Conservation (phyloP, 2,113 vertebrate genomes). For the Spizaetus ornatus region DNA sequence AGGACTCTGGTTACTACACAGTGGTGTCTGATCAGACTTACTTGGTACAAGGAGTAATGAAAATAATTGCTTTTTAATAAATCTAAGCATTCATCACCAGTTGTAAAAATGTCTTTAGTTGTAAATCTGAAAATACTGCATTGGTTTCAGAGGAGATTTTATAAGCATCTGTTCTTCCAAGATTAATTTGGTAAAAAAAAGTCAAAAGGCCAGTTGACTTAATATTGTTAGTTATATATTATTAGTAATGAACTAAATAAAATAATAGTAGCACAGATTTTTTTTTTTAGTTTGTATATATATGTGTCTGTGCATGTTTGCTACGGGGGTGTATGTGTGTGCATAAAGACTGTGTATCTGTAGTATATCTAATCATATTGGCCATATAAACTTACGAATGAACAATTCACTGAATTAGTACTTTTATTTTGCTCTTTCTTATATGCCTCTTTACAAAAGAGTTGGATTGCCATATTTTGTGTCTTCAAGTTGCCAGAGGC, state of each 20-base stretch:
- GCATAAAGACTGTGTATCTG: neutral
- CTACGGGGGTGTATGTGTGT: accelerated
- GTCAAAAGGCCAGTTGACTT: neutral
- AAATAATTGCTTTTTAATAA: neutral
- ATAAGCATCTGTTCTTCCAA: neutral
- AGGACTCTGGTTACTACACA: neutral
- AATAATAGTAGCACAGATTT: neutral
- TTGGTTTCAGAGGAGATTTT: neutral
- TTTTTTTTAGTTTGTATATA: neutral
- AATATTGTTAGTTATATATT: neutral
- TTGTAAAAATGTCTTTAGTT: neutral
- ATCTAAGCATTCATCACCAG: neutral
- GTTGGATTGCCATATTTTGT: neutral
- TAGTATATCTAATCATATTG: neutral
- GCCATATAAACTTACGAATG: neutral
- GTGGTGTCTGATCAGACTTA: neutral
- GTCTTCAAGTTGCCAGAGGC: neutral
- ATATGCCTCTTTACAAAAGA: neutral
- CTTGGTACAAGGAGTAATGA: neutral
- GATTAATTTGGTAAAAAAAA: neutral
- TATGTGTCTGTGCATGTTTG: neutral
- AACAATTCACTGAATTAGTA: neutral
- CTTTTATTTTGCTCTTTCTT: neutral
- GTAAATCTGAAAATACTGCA: neutral
- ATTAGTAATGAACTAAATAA: neutral